Evolutionary conservation across 2,888 invertebrate genomes (phyloP).

Genomic region (Sarcophaga variegata): DNA sequence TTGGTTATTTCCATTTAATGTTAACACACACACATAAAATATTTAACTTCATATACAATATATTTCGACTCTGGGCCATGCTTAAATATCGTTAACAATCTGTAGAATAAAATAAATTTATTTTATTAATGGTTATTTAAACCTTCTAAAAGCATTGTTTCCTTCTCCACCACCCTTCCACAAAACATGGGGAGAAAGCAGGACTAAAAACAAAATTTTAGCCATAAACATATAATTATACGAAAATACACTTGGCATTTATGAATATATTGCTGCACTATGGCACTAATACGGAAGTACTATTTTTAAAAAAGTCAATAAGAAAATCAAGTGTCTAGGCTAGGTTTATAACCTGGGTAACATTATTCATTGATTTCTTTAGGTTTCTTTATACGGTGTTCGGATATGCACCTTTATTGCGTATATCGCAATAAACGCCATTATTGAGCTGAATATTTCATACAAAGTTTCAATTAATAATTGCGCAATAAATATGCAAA

Average conservation of each 20-base stretch:
- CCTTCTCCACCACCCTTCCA: neutral
- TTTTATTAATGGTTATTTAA: conserved; percentile 53
- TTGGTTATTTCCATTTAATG: no score
- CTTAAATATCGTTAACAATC: conserved; percentile 14
- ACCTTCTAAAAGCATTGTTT: conserved; percentile 20
- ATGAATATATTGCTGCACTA: conserved; percentile 22
- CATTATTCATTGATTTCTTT: no score
- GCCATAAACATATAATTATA: conserved; percentile 22
- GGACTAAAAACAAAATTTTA: neutral
- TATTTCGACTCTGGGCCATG: neutral
- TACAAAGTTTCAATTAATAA: no score
- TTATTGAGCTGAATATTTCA: no score
- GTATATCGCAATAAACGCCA: no score
- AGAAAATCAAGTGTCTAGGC: no score
- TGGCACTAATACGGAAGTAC: neutral
- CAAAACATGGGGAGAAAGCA: neutral
- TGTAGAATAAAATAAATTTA: conserved; percentile 17
- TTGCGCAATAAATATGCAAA: no score
- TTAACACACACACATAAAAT: neutral
- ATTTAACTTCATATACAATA: neutral
- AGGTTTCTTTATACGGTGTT: no score
- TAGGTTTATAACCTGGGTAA: no score
- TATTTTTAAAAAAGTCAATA: no score
- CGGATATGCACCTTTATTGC: no score
- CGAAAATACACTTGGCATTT: conserved; percentile 25